phyloP scores from a whole-genome alignment of 2,797 vertebrate genomes.

The Philypnodon macrostomus region DNA sequence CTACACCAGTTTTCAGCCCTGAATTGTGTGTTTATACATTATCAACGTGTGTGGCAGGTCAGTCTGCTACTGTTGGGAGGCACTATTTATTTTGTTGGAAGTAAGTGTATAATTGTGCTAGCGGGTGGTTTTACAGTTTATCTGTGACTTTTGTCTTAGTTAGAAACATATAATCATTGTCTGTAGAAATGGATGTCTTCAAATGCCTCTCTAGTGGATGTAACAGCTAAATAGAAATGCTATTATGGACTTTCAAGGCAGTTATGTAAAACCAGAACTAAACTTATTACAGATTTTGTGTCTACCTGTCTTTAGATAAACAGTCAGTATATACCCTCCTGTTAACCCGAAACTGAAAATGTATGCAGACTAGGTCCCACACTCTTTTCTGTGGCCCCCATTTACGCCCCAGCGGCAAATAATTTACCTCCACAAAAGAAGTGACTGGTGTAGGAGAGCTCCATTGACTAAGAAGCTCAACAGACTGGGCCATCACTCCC shows the following conservation, averaged over 20 bases:
- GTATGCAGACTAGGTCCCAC: constrained; percentile 48
- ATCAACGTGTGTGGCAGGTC: constrained; percentile 67
- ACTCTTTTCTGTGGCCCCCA: constrained; percentile 56
- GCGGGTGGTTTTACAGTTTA: constrained; percentile 60
- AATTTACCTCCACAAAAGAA: constrained; percentile 74
- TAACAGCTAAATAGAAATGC: constrained; percentile 28
- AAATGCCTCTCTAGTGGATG: constrained; percentile 44
- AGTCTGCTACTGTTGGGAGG: constrained; percentile 54
- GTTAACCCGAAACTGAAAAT: constrained; percentile 38
- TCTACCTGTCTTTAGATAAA: constrained; percentile 19
- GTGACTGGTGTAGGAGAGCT: constrained; percentile 59
- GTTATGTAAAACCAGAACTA: constrained; percentile 8
- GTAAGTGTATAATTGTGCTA: constrained; percentile 69
- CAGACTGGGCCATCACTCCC: constrained; percentile 72
- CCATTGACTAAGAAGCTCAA: constrained; percentile 58
- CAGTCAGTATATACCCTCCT: constrained; percentile 4
- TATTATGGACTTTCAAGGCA: constrained; percentile 16
- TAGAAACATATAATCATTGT: constrained; percentile 54
- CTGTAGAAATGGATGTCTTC: constrained; percentile 46
- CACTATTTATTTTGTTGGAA: constrained; percentile 63
- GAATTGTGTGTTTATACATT: constrained; percentile 68
- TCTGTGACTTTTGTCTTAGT: no score
- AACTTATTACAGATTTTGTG: constrained; percentile 15
- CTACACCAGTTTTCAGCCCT: constrained; percentile 57
- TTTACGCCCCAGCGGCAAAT: constrained; percentile 66